Base-by-base conservation (phyloP, 2,113 vertebrate species). In the Megaleporinus macrocephalus region DNA sequence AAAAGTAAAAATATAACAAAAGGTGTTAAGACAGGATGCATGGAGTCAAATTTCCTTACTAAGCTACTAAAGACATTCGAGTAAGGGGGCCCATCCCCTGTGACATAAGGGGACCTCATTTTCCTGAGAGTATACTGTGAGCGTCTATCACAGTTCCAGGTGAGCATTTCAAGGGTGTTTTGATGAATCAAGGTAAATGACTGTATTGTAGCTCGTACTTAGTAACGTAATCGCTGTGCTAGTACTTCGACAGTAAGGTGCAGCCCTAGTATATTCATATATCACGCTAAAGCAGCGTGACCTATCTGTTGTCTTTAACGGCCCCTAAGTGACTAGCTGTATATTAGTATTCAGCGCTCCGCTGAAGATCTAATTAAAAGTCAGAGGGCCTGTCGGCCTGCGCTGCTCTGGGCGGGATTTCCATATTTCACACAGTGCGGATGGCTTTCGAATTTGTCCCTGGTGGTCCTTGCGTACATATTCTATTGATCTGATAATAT, bases 341-440 rank as follows among this genome's bases (percentile, higher is more conserved):
- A 61, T 73, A 70, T 85, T 72, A 85, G 55, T 53, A 79, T 81
- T 72, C 80, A 15, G 4, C 20, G 33, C 53, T 29, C 12, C 63
- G 29, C 69, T 55, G 10, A 24, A 65, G 68, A 30, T 80, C 41
- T 76, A 83, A 85, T 87, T 85, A 83, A 85, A 80, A 85, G 73
- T 87, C 83, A 29, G 61, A 5, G 55, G 14, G 33, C 49, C 66
- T 68, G 69, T 74, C 41, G 14, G 72, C 41, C 44, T 51, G 51
- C 16, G 24, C n/a, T 53, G 51, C 66, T 65, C 41, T 7, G 77
- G 44, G 69, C 29, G 15, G 69, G 62, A 85, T 86, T 83, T 84
- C 78, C 80, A 86, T 83, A 85, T 78, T 86, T 84, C 74, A 81
- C 83, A 78, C 41, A 51, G 44, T 18, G 24, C 69, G 80, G 73